Base-by-base conservation (phyloP, 2,797 vertebrate species). In the Danio tinwini region DNA sequence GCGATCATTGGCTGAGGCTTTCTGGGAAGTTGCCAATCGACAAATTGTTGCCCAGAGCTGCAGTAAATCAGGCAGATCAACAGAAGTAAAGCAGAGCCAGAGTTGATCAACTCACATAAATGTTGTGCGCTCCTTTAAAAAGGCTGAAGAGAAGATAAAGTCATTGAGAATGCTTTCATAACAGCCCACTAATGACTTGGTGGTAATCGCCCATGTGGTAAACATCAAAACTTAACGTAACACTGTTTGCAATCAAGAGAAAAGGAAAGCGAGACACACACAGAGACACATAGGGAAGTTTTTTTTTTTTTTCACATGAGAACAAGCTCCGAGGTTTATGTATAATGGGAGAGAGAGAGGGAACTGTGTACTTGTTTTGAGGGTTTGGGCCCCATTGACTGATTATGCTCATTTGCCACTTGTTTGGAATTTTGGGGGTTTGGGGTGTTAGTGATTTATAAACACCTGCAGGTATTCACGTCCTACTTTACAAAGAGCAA, bases 181-280 rank as follows among this genome's bases (percentile, higher is more conserved):
- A 82, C 8, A 8, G 65, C 14, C n/a, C 59, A 29, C 14, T 76
- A 84, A 79, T 8, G 72, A 84, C 55, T 58, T 53, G 73, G 65
- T 75, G 62, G 59, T 87, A 88, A 90, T 76, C 17, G 73, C 64
- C 77, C 84, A 19, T 83, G 56, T 82, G 85, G 69, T 76, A 83
- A 64, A 84, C 85, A 86, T 91, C 89, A 85, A 83, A 83, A 69
- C 42, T n/a, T 67, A 80, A 80, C 37, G 17, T 49, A 76, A 79
- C 62, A 67, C 78, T 81, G 78, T 81, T 77, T 79, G 87, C 85
- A 91, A 91, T 92, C 89, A 88, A 45, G 73, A 79, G 39, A 65
- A 47, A 70, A 12, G 55, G 42, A 69, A 52, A 74, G 55, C 39
- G 16, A 56, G 37, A 65, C 16, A 69, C 10, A 76, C 17, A 72